A percentile compares a stretch with the other conserved stretches of the same genome.
These are phyloP conservation scores for Hypsopygia costalis DNA, from an alignment of 2,888 invertebrate genomes.

Conservation along the genomic window DNA sequence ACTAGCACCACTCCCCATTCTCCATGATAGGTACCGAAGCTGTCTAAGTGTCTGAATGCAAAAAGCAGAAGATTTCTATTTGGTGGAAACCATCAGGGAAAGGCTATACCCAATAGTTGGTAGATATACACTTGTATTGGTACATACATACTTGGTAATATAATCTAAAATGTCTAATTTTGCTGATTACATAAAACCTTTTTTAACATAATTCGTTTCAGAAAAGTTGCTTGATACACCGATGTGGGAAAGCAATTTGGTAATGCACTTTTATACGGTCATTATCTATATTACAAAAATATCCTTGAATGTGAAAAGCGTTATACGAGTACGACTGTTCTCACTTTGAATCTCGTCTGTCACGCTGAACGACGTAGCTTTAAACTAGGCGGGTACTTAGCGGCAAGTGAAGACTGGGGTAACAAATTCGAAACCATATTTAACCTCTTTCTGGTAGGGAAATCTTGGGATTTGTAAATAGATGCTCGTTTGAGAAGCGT, in stretches of 20 bases:
- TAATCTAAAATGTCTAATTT: too few relatives aligned
- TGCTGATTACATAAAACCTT: too few relatives aligned
- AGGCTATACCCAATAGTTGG: too few relatives aligned
- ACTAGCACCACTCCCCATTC: too few relatives aligned
- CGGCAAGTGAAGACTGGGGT: slow-evolving; percentile 13
- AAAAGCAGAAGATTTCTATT: too few relatives aligned
- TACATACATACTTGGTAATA: too few relatives aligned
- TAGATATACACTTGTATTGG: too few relatives aligned
- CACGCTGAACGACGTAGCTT: slow-evolving; percentile 13
- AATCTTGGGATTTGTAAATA: slow-evolving; percentile 14
- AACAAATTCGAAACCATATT: slow-evolving; percentile 19
- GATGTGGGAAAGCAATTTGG: slow-evolving; percentile 49
- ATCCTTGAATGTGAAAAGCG: slow-evolving; percentile 8
- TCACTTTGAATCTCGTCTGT: slow-evolving; percentile 13
- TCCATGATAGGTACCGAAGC: too few relatives aligned
- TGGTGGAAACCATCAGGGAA: too few relatives aligned
- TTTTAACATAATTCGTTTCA: slow-evolving; percentile 2
- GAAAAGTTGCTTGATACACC: background rate
- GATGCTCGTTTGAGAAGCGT: slow-evolving; percentile 1
- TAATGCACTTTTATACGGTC: slow-evolving; percentile 56
- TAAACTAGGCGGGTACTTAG: slow-evolving; percentile 20
- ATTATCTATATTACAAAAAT: slow-evolving; percentile 7
- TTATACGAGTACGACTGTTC: slow-evolving; percentile 8
- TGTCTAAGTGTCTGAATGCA: too few relatives aligned
- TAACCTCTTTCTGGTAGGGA: slow-evolving; percentile 5